Conservation (phyloP, 2,888 invertebrate genomes). For the Amblyjoppa proteus region DNA sequence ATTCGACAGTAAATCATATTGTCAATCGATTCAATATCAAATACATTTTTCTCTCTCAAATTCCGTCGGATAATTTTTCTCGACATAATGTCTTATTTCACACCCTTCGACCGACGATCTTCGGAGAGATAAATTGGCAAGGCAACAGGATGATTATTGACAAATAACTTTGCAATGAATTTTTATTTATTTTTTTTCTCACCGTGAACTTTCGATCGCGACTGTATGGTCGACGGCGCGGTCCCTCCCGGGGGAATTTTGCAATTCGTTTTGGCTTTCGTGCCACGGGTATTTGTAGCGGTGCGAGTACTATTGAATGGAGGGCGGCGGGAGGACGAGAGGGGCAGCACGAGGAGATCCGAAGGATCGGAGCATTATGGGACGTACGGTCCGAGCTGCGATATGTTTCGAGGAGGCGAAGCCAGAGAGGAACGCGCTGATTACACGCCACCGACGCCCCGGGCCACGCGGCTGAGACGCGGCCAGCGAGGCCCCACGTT, state of each 20-base stretch:
- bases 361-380: conserved; percentile 38
- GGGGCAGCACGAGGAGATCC: conserved; percentile 44
- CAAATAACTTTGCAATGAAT: not conserved
- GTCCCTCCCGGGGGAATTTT: conserved; percentile 45
- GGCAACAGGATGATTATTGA: not conserved
- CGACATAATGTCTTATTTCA: no score
- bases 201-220: not conserved
- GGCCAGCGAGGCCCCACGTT: conserved; percentile 69
- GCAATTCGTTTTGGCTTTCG: conserved; percentile 60
- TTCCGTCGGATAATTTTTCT: no score
- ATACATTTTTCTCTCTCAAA: no score
- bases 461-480: conserved; percentile 67
- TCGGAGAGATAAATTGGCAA: no score
- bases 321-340: conserved; percentile 25
- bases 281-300: conserved; percentile 55
- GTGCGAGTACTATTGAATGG: conserved; percentile 61
- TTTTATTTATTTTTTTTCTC: no score
- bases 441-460: conserved; percentile 78
- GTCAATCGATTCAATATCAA: no score
- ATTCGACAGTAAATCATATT: no score
- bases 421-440: conserved; percentile 75
- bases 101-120: no score
- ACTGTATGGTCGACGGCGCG: not conserved
- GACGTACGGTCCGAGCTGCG: conserved; percentile 28
- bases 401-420: conserved; percentile 41